Percentiles rank a stretch among this genome's conserved stretches.
Evolutionary conservation across 2,888 invertebrate species (phyloP).

Genomic region (Euclidia mi): DNA sequence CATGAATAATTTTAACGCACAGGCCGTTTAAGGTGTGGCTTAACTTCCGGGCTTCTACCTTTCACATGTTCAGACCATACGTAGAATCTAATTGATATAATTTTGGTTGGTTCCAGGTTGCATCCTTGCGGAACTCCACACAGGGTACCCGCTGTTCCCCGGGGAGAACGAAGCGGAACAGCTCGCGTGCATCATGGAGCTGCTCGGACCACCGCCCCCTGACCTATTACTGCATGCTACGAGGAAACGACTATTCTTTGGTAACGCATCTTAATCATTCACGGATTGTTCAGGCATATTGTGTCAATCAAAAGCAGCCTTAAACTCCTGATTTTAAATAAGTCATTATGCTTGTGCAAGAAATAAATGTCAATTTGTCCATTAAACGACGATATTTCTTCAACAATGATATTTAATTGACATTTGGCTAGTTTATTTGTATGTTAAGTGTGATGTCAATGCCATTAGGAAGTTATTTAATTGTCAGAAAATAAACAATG

Average conservation of each 20-base stretch:
- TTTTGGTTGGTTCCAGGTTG: slow-evolving; percentile 91
- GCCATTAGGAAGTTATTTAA: slow-evolving; percentile 10
- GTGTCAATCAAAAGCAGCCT: too few species aligned
- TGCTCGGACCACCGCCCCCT: slow-evolving; percentile 96
- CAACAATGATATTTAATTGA: neutral
- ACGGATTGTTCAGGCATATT: neutral
- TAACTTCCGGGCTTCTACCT: slow-evolving; percentile 6
- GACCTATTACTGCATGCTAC: slow-evolving; percentile 96
- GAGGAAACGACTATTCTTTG: slow-evolving; percentile 96
- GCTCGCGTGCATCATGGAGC: slow-evolving; percentile 99
- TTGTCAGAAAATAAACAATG: slow-evolving; percentile 5
- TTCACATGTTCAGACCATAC: neutral
- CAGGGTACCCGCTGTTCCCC: slow-evolving; percentile 98
- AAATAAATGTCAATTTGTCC: too few species aligned
- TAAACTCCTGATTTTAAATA: too few species aligned
- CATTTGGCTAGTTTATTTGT: neutral
- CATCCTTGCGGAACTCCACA: slow-evolving; percentile 98
- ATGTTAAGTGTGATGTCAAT: slow-evolving; percentile 5
- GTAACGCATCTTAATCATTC: too few species aligned
- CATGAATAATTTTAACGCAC: neutral
- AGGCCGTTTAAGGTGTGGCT: slow-evolving; percentile 3
- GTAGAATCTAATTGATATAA: neutral
- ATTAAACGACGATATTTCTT: neutral
- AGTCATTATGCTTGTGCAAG: too few species aligned
- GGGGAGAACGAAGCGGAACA: slow-evolving; percentile 99